Percentiles rank a stretch among this genome's conserved stretches.
phyloP scores from a whole-genome alignment of 2,797 vertebrate genomes.

The Cossypha caffra region DNA sequence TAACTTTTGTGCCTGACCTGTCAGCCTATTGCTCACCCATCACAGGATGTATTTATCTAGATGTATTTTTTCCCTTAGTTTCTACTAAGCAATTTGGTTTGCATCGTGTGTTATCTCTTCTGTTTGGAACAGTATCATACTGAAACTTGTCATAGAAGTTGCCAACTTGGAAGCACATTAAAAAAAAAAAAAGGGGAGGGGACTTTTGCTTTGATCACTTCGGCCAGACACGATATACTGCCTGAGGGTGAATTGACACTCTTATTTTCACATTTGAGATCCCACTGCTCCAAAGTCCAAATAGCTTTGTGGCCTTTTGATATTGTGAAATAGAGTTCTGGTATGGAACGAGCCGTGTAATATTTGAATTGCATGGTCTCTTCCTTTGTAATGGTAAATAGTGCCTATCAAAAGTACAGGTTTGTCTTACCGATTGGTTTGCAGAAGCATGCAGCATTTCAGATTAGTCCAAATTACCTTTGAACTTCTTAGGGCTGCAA shows the following conservation, averaged over 20 bases:
- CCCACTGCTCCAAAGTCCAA: not conserved
- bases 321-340: not conserved
- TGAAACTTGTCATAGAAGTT: not conserved
- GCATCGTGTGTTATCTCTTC: not conserved
- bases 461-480: not conserved
- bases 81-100: not conserved
- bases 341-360: not conserved
- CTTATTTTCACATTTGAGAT: not conserved
- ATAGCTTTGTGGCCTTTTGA: not conserved
- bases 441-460: not conserved
- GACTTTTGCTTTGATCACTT: not conserved
- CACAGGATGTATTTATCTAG: not conserved
- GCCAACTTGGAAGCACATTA: constrained; percentile 1
- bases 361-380: not conserved
- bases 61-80: not conserved
- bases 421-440: not conserved
- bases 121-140: not conserved
- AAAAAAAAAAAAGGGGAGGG: not conserved
- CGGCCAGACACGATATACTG: not conserved
- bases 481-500: not conserved
- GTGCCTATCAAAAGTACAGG: not conserved
- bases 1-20: not conserved
- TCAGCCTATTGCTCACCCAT: not conserved
- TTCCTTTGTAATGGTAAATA: not conserved
- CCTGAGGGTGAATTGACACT: not conserved